Conservation (phyloP, 2,888 invertebrate genomes). For the Nezara viridula region DNA sequence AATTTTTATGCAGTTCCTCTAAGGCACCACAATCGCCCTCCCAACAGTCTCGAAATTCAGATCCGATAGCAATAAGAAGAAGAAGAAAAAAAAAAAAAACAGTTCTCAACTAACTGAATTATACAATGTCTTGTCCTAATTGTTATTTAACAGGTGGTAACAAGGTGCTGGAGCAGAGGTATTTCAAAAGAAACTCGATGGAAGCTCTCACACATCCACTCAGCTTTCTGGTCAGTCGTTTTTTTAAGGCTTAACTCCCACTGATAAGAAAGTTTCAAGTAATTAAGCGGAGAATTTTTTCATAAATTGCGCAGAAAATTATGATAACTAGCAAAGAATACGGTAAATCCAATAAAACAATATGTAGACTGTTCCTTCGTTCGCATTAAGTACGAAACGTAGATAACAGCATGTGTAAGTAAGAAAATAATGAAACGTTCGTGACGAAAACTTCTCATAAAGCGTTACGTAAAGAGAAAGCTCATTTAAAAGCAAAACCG, state of each 20-base stretch:
- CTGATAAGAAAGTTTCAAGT: neutral
- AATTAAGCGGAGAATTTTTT: neutral
- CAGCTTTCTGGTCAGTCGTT: neutral
- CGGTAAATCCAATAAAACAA: neutral
- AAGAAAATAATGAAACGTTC: neutral
- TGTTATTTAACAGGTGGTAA: conserved; percentile 10
- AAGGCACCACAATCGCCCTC: neutral
- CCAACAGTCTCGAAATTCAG: neutral
- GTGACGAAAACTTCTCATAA: neutral
- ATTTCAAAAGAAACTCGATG: neutral
- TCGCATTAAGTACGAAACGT: neutral
- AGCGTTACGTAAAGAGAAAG: neutral
- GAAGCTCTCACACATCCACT: neutral
- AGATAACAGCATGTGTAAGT: no score
- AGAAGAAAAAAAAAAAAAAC: neutral
- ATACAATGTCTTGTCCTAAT: neutral
- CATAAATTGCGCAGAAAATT: neutral
- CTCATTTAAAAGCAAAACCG: neutral
- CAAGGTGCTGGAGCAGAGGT: neutral
- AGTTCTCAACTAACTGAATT: neutral
- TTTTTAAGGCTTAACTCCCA: neutral
- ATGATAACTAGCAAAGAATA: neutral
- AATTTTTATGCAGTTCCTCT: conserved; percentile 22
- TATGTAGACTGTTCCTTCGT: neutral
- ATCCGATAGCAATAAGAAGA: neutral